A percentile compares a stretch with the other conserved stretches of the same genome.
Conservation (phyloP, 2,797 vertebrate species). For the Trematomus bernacchii region DNA sequence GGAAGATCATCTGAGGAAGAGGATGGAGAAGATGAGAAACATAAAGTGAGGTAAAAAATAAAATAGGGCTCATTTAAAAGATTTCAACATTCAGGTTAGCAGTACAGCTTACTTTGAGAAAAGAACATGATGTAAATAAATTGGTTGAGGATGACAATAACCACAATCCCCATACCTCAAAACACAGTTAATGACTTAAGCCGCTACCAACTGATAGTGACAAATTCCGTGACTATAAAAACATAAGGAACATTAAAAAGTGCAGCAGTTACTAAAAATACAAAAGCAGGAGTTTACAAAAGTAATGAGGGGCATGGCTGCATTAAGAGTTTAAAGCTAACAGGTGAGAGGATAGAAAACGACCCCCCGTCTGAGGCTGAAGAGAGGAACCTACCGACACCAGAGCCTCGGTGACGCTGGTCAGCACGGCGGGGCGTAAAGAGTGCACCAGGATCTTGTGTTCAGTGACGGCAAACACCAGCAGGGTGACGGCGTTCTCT, state of each 20-base stretch:
- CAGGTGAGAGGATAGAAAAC: not conserved
- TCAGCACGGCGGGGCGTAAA: conserved; percentile 94
- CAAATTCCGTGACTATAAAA: not conserved
- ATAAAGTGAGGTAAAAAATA: not conserved
- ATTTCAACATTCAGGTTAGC: not conserved
- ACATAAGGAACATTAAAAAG: not conserved
- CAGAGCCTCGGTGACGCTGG: conserved; percentile 96
- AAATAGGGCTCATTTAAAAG: not conserved
- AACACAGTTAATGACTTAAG: conserved; percentile 1
- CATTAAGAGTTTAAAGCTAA: not conserved
- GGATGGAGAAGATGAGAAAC: not conserved
- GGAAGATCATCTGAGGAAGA: conserved; percentile 94
- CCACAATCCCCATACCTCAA: too few relatives aligned
- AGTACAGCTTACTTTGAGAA: not conserved
- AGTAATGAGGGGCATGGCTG: not conserved
- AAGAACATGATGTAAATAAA: not conserved
- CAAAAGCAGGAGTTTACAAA: not conserved
- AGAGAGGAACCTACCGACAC: conserved; percentile 91
- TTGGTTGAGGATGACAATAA: not conserved
- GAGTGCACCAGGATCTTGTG: conserved; percentile 99
- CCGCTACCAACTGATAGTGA: not conserved
- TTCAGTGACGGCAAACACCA: conserved; percentile 96
- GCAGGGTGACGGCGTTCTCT: conserved; percentile 93
- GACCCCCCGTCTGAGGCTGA: not conserved
- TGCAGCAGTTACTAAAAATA: not conserved